Base-by-base conservation (phyloP, 2,888 invertebrate species). In the Hermaeophaga mercurialis region DNA sequence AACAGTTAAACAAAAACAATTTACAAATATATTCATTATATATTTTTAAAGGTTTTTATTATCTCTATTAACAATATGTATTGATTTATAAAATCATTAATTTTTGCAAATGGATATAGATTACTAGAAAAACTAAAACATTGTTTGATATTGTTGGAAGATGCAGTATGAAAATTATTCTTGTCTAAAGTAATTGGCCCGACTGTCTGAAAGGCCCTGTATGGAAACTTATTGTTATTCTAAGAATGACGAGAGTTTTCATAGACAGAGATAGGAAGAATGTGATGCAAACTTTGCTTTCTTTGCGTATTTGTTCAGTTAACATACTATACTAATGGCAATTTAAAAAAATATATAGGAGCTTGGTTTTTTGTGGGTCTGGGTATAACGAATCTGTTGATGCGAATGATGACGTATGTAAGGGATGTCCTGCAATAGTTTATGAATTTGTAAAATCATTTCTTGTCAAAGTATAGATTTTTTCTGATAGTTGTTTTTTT, bases 391-490 rank as follows among this genome's bases (percentile, higher is more conserved):
- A 39, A 31, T 39, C 39, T 11, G n/a, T 39, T 54, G 46, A 19
- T 46, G 28, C 34, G 56, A 52, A 45, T 52, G 52, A 14, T 12
- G 47, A 50, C 39, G 59, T 50, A 45, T 55, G 55, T 24, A 24
- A 15, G 43, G 33, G 34, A 52, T 52, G 65, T 69, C 56, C 48
- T 61, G 77, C 77, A 77, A 79, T 76, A 80, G 78, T 62, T 46
- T 62, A 62, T 79, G 80, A 76, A 80, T 81, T 81, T 81, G 80
- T 80, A 80, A 80, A 66, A 80, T 78, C 78, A 79, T 79, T 80
- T 80, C 77, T 80, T 79, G 78, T 79, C 79, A 75, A 76, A 80
- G 75, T 80, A 80, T 78, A 80, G 78, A 79, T 61, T 77, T 80
- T 76, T 80, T 80, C 78, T 77, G 72, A 75, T 62, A 24, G 33